Conservation (phyloP, 2,888 invertebrate species). For the Scaptomyza parva region DNA sequence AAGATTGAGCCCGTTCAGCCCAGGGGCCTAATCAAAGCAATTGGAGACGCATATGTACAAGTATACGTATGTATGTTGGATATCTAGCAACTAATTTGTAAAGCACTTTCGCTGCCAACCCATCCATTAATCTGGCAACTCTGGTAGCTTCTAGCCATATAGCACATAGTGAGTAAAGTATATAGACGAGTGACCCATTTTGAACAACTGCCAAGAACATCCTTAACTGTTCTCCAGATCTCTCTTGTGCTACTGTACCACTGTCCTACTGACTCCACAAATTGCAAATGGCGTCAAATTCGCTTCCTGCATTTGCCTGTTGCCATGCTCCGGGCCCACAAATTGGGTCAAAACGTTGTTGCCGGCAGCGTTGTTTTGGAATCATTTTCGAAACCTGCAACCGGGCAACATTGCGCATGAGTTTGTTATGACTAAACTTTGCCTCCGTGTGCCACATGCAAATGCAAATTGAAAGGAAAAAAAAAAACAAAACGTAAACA, state of each 20-base stretch:
- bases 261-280: conserved; percentile 11
- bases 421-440: conserved; percentile 46
- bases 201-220: conserved; percentile 9
- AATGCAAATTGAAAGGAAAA: conserved; percentile 38
- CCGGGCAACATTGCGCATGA: conserved; percentile 48
- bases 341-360: conserved; percentile 64
- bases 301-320: conserved; percentile 42
- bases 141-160: conserved; percentile 12
- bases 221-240: conserved; percentile 1
- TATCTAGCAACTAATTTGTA: conserved; percentile 14
- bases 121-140: conserved; percentile 26
- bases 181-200: conserved; percentile 33
- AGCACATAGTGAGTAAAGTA: background rate
- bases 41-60: conserved; percentile 9
- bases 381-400: conserved; percentile 44
- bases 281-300: conserved; percentile 37
- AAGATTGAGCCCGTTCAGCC: conserved; percentile 19
- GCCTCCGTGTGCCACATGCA: conserved; percentile 46
- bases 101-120: conserved; percentile 46
- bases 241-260: background rate
- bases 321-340: conserved; percentile 22
- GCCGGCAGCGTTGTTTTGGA: conserved; percentile 32
- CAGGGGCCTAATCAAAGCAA: conserved; percentile 53
- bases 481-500: conserved; percentile 5
- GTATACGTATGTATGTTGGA: conserved; percentile 1